Base-by-base conservation (phyloP, 2,797 vertebrate species). In the Picus viridis region DNA sequence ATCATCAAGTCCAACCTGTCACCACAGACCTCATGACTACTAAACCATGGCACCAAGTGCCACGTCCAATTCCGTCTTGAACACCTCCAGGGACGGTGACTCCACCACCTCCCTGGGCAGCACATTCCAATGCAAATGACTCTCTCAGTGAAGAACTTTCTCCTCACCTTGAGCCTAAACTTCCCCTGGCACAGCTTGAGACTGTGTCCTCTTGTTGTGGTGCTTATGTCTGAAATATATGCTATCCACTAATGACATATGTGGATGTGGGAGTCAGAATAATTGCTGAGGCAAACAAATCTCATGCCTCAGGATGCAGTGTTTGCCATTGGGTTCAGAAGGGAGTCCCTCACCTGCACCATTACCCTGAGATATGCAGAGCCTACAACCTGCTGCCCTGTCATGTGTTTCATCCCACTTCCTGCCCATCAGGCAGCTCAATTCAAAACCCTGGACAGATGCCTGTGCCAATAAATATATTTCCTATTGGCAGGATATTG, bases 401-500 rank as follows among this genome's bases (percentile, higher is more conserved):
- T 0, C 0, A 57, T 0, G 0, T 22, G 62, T 83, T 59, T 86
- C 29, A 7, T 51, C 26, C 17, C 12, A 70, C n/a, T 27, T 68
- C 67, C 54, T 85, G 36, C 64, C 74, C 49, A 54, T 80, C 62
- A 88, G 51, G 65, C 79, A 89, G 83, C 71, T 94, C 89, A 86
- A 36, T 88, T 71, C 83, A 83, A 92, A 96, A 64, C 45, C 36
- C 61, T 86, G 86, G 71, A 87, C 87, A 95, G 70, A 32, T 82
- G 49, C 45, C 63, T 82, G 63, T 58, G 56, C 93, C 89, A 79
- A 92, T 95, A 95, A 94, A 95, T 95, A 86, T 92, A 86, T 91
- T 96, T 83, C 62, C 87, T 74, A 89, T 91, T 95, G 94, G 90
- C 93, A 95, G 67, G 83, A 88, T 95, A 91, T 88, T 84, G 93